Evolutionary conservation across 2,797 vertebrate genomes (phyloP).

Genomic region (Pantherophis alleghaniensis): DNA sequence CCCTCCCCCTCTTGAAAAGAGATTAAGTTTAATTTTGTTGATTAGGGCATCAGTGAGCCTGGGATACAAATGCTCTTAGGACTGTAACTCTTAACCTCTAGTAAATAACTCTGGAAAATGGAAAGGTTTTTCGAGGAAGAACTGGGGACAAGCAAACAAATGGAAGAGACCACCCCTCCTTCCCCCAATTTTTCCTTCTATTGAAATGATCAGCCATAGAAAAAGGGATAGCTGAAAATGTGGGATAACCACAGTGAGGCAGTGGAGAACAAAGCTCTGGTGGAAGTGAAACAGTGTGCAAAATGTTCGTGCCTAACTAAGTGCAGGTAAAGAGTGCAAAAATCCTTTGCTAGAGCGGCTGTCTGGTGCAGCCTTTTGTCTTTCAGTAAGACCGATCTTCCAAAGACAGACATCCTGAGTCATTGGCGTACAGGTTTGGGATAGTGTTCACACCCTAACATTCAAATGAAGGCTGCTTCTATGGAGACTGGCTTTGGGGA

Average conservation of each 20-base stretch:
- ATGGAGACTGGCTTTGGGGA: constrained; percentile 6
- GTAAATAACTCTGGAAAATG: constrained; percentile 30
- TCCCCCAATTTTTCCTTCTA: not conserved
- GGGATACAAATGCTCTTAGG: not conserved
- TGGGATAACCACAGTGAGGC: constrained; percentile 60
- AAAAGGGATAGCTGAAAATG: constrained; percentile 22
- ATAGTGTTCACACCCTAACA: constrained; percentile 19
- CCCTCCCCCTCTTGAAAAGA: not conserved
- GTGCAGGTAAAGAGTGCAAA: constrained; percentile 58
- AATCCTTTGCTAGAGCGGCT: constrained; percentile 18
- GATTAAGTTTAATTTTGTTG: not conserved
- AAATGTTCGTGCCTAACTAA: constrained; percentile 36
- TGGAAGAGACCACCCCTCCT: constrained; percentile 15
- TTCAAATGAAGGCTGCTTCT: not conserved
- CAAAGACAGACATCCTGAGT: constrained; percentile 38
- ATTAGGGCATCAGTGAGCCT: fast-evolving
- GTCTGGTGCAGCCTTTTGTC: constrained; percentile 45
- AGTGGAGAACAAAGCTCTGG: constrained; percentile 72
- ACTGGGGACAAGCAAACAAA: not conserved
- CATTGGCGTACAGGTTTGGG: not conserved
- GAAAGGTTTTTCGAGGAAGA: constrained; percentile 22
- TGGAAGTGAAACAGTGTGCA: constrained; percentile 54
- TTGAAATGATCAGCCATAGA: constrained; percentile 12
- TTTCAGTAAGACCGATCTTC: constrained; percentile 3
- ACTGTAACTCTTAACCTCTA: constrained; percentile 31